These are phyloP conservation scores for Drosophila ananassae DNA, from an alignment of 1,140 invertebrate species.

Conservation along the genomic window DNA sequence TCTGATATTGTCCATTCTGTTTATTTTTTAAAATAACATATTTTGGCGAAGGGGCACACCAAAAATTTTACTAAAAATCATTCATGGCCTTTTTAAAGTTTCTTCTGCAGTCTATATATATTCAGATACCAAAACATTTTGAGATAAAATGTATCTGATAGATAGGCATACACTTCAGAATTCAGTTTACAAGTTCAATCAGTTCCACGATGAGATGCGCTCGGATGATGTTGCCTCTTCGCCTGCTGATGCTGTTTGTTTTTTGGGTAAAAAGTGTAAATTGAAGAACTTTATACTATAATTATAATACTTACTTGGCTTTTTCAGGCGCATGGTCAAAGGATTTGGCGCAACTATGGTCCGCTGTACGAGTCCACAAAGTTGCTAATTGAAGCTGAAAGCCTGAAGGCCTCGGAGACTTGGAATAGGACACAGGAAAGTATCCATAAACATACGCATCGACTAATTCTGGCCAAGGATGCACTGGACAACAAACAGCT, in stretches of 20 bases:
- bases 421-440: conserved; percentile 47
- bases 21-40: too few species aligned
- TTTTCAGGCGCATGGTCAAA: conserved; percentile 15
- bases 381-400: conserved; percentile 27
- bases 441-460: conserved; percentile 5
- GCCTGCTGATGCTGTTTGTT: conserved; percentile 19
- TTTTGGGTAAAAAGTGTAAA: background rate
- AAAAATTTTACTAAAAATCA: background rate
- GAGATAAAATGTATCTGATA: background rate
- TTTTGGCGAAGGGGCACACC: too few species aligned
- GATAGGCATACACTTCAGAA: background rate
- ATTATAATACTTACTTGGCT: too few species aligned
- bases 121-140: background rate
- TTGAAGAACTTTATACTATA: background rate
- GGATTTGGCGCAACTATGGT: conserved; percentile 37
- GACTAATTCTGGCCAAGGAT: conserved; percentile 16
- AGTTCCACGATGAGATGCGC: conserved; percentile 34
- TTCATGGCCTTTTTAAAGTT: background rate
- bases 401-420: conserved; percentile 9
- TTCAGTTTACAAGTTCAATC: conserved; percentile 16
- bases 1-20: too few species aligned
- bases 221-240: background rate
- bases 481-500: conserved; percentile 19
- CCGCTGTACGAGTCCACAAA: conserved; percentile 61
- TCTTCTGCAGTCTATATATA: background rate